Percentiles rank a stretch among this genome's conserved stretches.
phyloP scores from a whole-genome alignment of 2,113 vertebrate genomes.

The Vireo altiloquus region DNA sequence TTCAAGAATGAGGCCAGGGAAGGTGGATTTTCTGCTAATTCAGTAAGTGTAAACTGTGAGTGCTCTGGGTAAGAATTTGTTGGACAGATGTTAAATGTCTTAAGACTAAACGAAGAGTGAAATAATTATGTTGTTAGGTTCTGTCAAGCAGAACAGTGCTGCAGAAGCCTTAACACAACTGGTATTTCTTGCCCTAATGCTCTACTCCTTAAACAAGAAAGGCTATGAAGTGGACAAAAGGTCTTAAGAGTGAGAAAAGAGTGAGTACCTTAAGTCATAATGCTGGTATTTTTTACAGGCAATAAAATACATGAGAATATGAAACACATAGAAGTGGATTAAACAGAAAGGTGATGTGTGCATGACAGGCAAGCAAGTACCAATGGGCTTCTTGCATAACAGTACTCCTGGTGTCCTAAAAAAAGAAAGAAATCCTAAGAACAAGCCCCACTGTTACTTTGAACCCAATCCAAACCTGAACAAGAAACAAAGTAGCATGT shows the following conservation, averaged over 20 bases:
- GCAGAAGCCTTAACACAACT: neutral
- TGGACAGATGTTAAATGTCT: slow-evolving; percentile 17
- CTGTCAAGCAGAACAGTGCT: neutral
- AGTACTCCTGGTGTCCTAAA: neutral
- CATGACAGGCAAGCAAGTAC: neutral
- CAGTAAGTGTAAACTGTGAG: slow-evolving; percentile 19
- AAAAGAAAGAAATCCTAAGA: neutral
- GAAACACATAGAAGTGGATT: slow-evolving; percentile 32
- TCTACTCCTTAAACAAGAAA: neutral
- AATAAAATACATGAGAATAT: slow-evolving; percentile 11
- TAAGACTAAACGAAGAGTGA: slow-evolving; percentile 28
- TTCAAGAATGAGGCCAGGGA: neutral
- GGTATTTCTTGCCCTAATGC: neutral
- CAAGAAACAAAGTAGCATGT: neutral
- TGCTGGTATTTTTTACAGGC: slow-evolving; percentile 2
- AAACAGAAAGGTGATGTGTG: neutral
- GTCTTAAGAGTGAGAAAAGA: neutral
- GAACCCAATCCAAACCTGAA: neutral
- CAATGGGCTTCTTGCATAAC: neutral
- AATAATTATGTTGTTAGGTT: slow-evolving; percentile 12
- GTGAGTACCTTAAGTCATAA: neutral
- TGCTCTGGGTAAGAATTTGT: neutral
- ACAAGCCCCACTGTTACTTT: neutral
- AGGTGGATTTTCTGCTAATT: slow-evolving; percentile 23
- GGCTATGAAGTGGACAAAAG: neutral